Evolutionary conservation across 1,140 invertebrate genomes (phyloP), one percentile per base, ranked within the genome.

Genomic region (Cyrtorhinus lividipennis): DNA sequence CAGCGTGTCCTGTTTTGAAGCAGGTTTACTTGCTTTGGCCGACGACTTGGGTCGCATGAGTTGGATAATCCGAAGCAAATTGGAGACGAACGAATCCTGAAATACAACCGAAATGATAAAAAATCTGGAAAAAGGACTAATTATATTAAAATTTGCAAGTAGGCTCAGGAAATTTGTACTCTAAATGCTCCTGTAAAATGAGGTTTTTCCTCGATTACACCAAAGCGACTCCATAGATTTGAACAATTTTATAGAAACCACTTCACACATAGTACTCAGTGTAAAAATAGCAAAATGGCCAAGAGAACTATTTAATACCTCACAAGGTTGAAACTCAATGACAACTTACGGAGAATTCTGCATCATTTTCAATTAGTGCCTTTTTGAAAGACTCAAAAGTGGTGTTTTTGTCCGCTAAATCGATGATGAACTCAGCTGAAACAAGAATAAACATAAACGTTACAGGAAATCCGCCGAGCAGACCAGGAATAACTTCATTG

Each of bases 381-480:
- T 85, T 86, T 70, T 94, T 95, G 71, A 98, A 98, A 1, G 76
- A 75, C 12, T 94, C 89, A 75, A 93, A 88, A 1, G 83, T 86
- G 44, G 82, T 79, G 76, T 94, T 88, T 73, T 92, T 86, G 64
- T 93, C 87, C 2, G 94, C 90, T 65, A 98, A 78, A 71, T 90
- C 83, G 67, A 98, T 98, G 10, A 99, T 92, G 72, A 92, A 98
- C 77, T 98, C 95, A 64, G 95, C 95, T 90, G 77, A 62, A 85
- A 85, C 70, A 69, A 67, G 72, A 69, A 38, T 38, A 8, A 15
- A 38, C n/a, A n/a, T n/a, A n/a, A n/a, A n/a, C n/a, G n/a, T n/a
- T n/a, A n/a, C n/a, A n/a, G n/a, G n/a, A n/a, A n/a, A n/a, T n/a
- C n/a, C n/a, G n/a, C n/a, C n/a, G n/a, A n/a, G n/a, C n/a, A n/a